A percentile compares a stretch with the other conserved stretches of the same genome.
Evolutionary conservation across 2,888 invertebrate species (phyloP).

Genomic region (Ditylenchus weischeri): DNA sequence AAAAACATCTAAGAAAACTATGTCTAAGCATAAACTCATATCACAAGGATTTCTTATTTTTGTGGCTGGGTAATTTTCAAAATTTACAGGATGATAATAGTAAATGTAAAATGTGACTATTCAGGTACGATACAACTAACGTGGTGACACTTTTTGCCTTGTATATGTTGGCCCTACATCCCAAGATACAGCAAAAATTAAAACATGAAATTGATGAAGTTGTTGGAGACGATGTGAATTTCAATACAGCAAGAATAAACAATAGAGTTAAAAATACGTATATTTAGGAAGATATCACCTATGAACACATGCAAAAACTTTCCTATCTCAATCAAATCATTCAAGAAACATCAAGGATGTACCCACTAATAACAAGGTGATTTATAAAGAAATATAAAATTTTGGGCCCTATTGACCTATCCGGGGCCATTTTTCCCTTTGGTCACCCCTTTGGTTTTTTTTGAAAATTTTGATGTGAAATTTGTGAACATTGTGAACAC

Average conservation of each 20-base stretch:
- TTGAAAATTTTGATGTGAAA: too few species aligned
- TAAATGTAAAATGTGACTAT: not conserved
- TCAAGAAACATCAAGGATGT: slow-evolving; percentile 49
- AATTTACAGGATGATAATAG: not conserved
- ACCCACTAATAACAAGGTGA: slow-evolving; percentile 40
- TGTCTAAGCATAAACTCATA: slow-evolving; percentile 17
- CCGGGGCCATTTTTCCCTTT: too few species aligned
- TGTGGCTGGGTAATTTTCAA: slow-evolving; percentile 15
- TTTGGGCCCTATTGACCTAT: too few species aligned
- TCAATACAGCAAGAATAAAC: not conserved
- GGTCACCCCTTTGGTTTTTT: too few species aligned
- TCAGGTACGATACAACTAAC: slow-evolving; percentile 21
- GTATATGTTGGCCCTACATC: slow-evolving; percentile 18
- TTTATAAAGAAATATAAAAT: too few species aligned
- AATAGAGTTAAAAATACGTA: not conserved
- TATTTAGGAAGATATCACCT: slow-evolving; percentile 5
- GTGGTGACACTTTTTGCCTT: slow-evolving; percentile 6
- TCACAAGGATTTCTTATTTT: slow-evolving; percentile 20
- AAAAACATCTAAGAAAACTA: slow-evolving; percentile 11
- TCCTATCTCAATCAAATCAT: slow-evolving; percentile 52
- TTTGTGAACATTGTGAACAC: too few species aligned
- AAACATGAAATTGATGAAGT: slow-evolving; percentile 19
- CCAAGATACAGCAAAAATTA: slow-evolving; percentile 14
- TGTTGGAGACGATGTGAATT: slow-evolving; percentile 11
- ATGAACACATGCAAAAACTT: not conserved